A percentile compares a stretch with the other conserved stretches of the same genome.
These are phyloP conservation scores for Plagiodera versicolora DNA, from an alignment of 2,888 invertebrate species.

Conservation along the genomic window DNA sequence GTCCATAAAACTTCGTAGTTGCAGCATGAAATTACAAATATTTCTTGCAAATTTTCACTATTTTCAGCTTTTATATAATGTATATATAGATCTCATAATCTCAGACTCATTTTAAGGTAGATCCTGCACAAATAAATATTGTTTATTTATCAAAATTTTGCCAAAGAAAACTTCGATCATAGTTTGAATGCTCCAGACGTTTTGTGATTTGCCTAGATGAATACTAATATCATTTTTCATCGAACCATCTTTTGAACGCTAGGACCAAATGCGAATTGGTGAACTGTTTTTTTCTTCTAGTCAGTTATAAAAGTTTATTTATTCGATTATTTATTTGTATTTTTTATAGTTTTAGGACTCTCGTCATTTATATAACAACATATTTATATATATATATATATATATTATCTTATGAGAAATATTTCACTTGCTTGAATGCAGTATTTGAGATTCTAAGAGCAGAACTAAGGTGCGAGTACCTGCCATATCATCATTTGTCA, in stretches of 20 bases:
- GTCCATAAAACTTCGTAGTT: no score
- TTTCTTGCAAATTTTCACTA: no score
- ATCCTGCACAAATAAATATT: background rate
- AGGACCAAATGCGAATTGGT: slow-evolving; percentile 34
- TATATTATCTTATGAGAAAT: slow-evolving; percentile 18
- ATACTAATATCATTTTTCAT: slow-evolving; percentile 10
- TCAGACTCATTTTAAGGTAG: background rate
- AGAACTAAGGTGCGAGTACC: slow-evolving; percentile 46
- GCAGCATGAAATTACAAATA: no score
- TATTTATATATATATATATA: background rate
- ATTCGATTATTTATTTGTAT: slow-evolving; percentile 2
- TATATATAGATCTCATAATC: background rate
- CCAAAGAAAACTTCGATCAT: no score
- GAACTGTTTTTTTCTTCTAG: slow-evolving; percentile 7
- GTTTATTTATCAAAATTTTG: no score
- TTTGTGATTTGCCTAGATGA: no score
- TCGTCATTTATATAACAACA: slow-evolving; percentile 19
- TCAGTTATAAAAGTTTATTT: background rate
- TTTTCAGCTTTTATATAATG: no score
- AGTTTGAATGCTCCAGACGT: no score
- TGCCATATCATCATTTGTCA: slow-evolving; percentile 35
- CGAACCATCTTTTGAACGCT: slow-evolving; percentile 41
- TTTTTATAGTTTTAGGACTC: background rate
- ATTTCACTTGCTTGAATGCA: slow-evolving; percentile 42
- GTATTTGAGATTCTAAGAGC: slow-evolving; percentile 36